Percentiles rank a stretch among this genome's conserved stretches.
Evolutionary conservation across 1,140 invertebrate species (phyloP).

Genomic region (Cydia fagiglandana): DNA sequence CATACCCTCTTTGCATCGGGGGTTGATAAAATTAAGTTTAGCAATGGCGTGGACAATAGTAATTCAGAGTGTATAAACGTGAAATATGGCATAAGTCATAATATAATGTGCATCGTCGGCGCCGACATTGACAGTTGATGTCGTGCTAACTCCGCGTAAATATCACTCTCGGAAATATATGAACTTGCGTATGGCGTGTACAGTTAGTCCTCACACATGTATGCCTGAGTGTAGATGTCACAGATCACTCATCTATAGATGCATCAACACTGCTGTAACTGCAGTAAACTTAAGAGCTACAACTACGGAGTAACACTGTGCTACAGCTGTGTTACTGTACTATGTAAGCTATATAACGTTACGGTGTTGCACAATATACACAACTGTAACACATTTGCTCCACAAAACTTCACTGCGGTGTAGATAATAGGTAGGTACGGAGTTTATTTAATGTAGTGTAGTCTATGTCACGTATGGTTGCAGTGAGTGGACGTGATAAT

Average conservation of each 20-base stretch:
- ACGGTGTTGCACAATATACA: background rate
- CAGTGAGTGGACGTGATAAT: slow-evolving; percentile 19
- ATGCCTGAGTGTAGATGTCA: background rate
- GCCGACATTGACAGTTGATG: background rate
- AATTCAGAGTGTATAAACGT: no score
- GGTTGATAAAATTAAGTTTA: no score
- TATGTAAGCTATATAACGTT: no score
- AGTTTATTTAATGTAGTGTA: background rate
- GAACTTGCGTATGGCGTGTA: background rate
- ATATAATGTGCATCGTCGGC: background rate
- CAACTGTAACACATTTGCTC: background rate
- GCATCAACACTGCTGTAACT: background rate
- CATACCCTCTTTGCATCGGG: no score
- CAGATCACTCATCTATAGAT: background rate
- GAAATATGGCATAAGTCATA: no score
- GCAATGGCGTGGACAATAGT: no score
- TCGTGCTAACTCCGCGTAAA: background rate
- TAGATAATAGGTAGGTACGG: background rate
- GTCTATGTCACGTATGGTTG: background rate
- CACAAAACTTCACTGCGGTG: no score
- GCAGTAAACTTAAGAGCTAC: no score
- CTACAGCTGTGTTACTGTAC: no score
- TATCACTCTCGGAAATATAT: background rate
- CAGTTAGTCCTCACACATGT: background rate
- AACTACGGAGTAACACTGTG: no score